Conservation (phyloP, 2,113 vertebrate genomes). For the Microtus pennsylvanicus region DNA sequence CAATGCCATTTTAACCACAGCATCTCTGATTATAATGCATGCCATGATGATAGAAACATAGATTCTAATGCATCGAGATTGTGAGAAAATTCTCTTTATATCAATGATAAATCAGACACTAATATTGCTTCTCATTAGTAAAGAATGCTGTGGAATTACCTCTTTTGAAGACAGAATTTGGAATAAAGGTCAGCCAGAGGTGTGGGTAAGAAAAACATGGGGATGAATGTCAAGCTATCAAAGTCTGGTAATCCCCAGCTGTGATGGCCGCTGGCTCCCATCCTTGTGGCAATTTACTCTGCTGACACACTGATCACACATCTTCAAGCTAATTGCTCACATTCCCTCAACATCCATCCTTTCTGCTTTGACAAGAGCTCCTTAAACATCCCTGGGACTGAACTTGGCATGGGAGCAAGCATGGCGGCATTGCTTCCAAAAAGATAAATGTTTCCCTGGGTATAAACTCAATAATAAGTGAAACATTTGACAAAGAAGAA, state of each 20-base stretch:
- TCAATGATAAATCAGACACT: conserved; percentile 6
- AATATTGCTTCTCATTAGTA: conserved; percentile 42
- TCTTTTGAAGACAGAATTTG: conserved; percentile 48
- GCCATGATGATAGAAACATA: background rate
- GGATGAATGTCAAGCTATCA: background rate
- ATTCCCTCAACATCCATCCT: conserved; percentile 78
- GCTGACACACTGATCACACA: conserved; percentile 81
- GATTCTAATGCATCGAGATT: background rate
- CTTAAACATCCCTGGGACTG: conserved; percentile 77
- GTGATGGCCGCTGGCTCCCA: conserved; percentile 58
- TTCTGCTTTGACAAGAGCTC: conserved; percentile 77
- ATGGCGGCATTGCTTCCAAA: conserved; percentile 74
- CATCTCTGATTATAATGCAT: background rate
- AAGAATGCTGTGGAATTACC: background rate
- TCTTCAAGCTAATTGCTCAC: conserved; percentile 84
- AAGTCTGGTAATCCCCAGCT: conserved; percentile 67
- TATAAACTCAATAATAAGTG: conserved; percentile 85
- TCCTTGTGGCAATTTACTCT: conserved; percentile 72
- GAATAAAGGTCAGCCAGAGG: conserved; percentile 59
- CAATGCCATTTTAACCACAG: conserved; percentile 14
- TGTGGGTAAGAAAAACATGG: conserved; percentile 29
- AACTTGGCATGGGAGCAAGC: conserved; percentile 76
- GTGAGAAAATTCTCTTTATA: background rate
- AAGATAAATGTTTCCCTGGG: conserved; percentile 84
- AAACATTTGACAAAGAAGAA: conserved; percentile 87